A percentile compares a stretch with the other conserved stretches of the same genome.
phyloP scores from a whole-genome alignment of 2,888 invertebrate species.

The Drosophila nigricruria region DNA sequence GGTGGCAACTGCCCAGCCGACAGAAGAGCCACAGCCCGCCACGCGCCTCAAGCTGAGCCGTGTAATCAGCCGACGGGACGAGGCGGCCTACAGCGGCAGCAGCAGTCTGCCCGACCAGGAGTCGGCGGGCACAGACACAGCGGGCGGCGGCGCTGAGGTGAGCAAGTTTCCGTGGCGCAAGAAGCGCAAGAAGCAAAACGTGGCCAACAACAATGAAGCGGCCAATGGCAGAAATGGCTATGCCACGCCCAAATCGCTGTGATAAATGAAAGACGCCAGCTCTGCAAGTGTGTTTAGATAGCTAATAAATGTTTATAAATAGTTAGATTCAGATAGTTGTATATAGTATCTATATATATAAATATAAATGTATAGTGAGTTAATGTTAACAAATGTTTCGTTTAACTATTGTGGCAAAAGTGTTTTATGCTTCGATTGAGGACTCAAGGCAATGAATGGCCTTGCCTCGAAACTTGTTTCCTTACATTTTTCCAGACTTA shows the following conservation, averaged over 20 bases:
- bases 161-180: conserved; percentile 72
- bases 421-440: background rate
- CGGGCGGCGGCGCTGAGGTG: background rate
- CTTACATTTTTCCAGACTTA: background rate
- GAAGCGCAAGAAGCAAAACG: conserved; percentile 61
- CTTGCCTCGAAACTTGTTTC: background rate
- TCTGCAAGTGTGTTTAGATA: conserved; percentile 1
- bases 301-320: conserved; percentile 12
- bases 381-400: conserved; percentile 17
- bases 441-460: no score
- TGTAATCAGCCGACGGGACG: conserved; percentile 78
- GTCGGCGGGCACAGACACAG: conserved; percentile 12
- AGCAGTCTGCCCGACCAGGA: conserved; percentile 66
- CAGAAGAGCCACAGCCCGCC: conserved; percentile 43
- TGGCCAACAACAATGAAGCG: conserved; percentile 33
- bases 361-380: background rate
- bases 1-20: conserved; percentile 41
- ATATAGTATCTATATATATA: background rate
- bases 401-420: background rate
- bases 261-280: conserved; percentile 43
- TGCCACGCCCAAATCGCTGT: conserved; percentile 74
- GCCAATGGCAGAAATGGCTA: conserved; percentile 35
- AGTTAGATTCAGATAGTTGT: conserved; percentile 5
- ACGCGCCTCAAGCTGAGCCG: conserved; percentile 77
- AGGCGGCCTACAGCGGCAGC: conserved; percentile 60